These are phyloP conservation scores for Falco punctatus DNA, from an alignment of 2,113 vertebrate species.

Conservation along the genomic window DNA sequence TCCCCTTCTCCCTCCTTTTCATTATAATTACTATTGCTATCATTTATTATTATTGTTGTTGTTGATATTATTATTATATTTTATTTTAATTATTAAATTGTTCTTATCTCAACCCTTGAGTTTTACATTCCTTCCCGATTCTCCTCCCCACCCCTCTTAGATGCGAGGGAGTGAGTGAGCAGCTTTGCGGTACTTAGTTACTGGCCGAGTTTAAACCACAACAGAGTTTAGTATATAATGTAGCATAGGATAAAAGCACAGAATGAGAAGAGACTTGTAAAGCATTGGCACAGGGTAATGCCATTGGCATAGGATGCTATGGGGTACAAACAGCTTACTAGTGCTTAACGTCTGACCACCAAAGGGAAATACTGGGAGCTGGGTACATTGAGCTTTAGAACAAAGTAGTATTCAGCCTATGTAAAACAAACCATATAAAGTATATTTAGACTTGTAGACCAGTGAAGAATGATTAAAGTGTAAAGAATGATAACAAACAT, in stretches of 20 bases:
- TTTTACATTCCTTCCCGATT: no score
- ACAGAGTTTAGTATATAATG: neutral
- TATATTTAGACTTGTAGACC: neutral
- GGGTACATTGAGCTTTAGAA: neutral
- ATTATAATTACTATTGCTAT: no score
- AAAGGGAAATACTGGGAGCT: neutral
- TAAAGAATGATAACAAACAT: neutral
- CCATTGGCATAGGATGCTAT: neutral
- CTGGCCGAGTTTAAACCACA: no score
- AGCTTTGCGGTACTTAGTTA: no score
- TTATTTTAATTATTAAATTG: no score
- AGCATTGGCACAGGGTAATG: neutral
- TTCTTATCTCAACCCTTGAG: no score
- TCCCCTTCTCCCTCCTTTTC: no score
- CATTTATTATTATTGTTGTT: no score
- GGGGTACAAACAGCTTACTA: neutral
- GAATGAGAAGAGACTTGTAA: neutral
- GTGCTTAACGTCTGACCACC: neutral
- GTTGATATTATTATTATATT: no score
- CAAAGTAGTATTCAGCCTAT: neutral
- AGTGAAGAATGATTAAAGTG: accelerated
- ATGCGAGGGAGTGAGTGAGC: no score
- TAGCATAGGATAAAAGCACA: neutral
- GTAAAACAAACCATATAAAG: neutral
- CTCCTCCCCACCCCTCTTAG: no score